phyloP scores from a whole-genome alignment of 37 sponge, comb jelly and placozoan genomes.

The Eunapius fragilis region DNA sequence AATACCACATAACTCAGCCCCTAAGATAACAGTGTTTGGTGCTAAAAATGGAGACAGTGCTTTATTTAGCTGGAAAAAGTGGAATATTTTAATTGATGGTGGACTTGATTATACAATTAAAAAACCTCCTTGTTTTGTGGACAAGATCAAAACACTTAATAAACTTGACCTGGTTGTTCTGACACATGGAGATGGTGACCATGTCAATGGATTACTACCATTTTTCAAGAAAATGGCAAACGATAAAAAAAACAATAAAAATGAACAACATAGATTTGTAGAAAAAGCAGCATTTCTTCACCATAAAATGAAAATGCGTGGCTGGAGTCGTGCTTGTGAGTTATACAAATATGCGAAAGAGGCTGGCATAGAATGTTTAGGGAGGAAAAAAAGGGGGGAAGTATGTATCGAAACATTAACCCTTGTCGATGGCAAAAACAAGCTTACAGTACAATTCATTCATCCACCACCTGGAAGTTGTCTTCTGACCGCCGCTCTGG shows the following conservation, averaged over 20 bases:
- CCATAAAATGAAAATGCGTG: neutral
- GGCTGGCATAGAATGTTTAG: neutral
- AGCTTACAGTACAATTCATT: neutral
- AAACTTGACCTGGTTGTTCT: constrained; percentile 20
- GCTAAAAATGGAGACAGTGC: constrained; percentile 11
- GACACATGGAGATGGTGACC: constrained; percentile 11
- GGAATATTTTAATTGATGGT: constrained; percentile 18
- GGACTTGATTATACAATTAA: neutral
- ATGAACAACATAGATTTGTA: neutral
- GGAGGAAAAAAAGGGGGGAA: too few relatives aligned
- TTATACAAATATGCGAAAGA: neutral
- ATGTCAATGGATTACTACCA: neutral
- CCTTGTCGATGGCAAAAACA: neutral
- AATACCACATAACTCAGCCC: neutral
- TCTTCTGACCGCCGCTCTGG: neutral
- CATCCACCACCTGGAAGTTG: neutral
- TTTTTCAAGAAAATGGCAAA: neutral
- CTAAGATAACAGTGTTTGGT: neutral
- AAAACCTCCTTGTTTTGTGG: neutral
- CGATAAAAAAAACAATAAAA: neutral
- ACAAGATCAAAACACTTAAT: neutral
- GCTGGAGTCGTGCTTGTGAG: neutral
- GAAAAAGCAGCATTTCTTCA: neutral
- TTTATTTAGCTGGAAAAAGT: constrained; percentile 4
- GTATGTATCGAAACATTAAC: too few relatives aligned